Base-by-base conservation (phyloP, 2,113 vertebrate genomes). In the Mustelus asterias region DNA sequence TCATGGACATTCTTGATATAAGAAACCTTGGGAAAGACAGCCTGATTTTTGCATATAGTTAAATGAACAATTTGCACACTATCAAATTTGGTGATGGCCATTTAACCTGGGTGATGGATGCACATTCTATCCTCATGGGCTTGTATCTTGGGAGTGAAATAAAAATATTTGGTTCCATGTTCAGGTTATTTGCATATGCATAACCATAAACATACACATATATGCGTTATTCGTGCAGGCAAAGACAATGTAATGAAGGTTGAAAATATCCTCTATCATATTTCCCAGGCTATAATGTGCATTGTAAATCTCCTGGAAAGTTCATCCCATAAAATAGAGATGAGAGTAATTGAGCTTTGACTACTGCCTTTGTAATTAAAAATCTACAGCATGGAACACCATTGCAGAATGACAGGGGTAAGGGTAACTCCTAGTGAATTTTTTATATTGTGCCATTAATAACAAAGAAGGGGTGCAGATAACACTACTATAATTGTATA, bases 391-490 rank as follows among this genome's bases (percentile, higher is more conserved):
- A 93, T 65, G 6, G 60, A 93, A 93, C 94, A 95, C 44, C 44
- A 95, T 95, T 70, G 67, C 94, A 72, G 69, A 70, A 95, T 72
- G 94, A 95, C 94, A 72, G 94, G 69, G 69, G 89, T 93, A 93
- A 65, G 89, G 94, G 94, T 72, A 95, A 76, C 94, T 72, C 70
- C 94, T 72, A 54, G 94, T 48, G 44, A 76, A 14, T 72, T 26
- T 95, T 93, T 72, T 95, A 76, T 44, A 72, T 95, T 29, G 41
- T 48, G 44, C 24, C 94, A 95, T 95, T 95, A 95, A 95, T 95
- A 95, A 76, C 69, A 54, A 93, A 63, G 94, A 95, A 76, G 69
- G 94, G 94, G 94, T 95, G 67, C 41, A 95, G 94, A 95, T 95
- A 95, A 95, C 44, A 54, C 69, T 37, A 70, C 24, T 48, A 95